Percentiles rank a stretch among this genome's conserved stretches.
Conservation (phyloP, 2,888 invertebrate species). For the Phaonia tiefii region DNA sequence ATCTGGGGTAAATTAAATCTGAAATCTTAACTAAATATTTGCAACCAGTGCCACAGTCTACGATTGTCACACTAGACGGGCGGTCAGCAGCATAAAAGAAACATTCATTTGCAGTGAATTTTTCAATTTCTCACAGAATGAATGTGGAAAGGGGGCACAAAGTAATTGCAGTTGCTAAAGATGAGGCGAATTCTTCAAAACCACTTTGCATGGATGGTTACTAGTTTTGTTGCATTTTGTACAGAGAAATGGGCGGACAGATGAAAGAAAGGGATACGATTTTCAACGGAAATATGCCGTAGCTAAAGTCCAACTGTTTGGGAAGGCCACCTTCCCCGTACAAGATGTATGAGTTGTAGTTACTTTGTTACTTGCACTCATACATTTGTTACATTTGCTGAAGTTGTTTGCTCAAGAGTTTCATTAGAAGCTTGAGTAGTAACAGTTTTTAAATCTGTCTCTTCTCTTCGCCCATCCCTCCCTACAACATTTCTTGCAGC, state of each 20-base stretch:
- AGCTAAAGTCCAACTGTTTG: slow-evolving; percentile 10
- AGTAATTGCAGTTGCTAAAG: slow-evolving; percentile 4
- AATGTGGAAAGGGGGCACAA: not conserved
- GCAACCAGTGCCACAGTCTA: too few species aligned
- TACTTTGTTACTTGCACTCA: not conserved
- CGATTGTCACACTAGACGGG: too few species aligned
- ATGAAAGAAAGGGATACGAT: too few species aligned
- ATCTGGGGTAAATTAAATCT: too few species aligned
- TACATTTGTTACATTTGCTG: slow-evolving; percentile 35
- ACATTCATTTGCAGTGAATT: slow-evolving; percentile 61
- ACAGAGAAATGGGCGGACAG: too few species aligned
- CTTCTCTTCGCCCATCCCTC: not conserved
- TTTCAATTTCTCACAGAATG: slow-evolving; percentile 28
- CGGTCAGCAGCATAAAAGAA: slow-evolving; percentile 55
- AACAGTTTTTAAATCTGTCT: slow-evolving; percentile 2
- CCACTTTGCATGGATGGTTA: slow-evolving; percentile 51
- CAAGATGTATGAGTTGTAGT: slow-evolving; percentile 40
- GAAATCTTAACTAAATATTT: too few species aligned
- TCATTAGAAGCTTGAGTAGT: slow-evolving; percentile 23
- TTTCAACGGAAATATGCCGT: too few species aligned
- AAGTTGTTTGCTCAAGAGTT: slow-evolving; percentile 38
- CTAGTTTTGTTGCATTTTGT: not conserved
- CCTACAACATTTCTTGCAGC: not conserved
- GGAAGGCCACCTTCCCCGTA: slow-evolving; percentile 19
- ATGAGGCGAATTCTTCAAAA: slow-evolving; percentile 34